phyloP scores from a whole-genome alignment of 1,140 invertebrate genomes.

The Diprion similis region DNA sequence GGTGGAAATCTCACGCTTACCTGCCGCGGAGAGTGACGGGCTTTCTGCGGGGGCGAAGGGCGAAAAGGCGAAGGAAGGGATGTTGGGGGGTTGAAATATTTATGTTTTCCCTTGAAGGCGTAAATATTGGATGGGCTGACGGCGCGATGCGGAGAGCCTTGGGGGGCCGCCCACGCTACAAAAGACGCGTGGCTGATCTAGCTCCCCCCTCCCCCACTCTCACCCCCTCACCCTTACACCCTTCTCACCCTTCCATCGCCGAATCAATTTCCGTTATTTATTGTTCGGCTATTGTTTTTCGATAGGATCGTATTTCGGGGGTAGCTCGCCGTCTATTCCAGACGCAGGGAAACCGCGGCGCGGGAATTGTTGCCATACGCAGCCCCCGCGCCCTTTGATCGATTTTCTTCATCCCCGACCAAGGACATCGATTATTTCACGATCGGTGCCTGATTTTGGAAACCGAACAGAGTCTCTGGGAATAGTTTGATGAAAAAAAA shows the following conservation, averaged over 20 bases:
- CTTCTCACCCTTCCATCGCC: not conserved
- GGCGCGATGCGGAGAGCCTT: slow-evolving; percentile 23
- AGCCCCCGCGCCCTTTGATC: not conserved
- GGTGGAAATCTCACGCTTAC: slow-evolving; percentile 8
- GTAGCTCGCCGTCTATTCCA: not conserved
- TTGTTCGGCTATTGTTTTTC: slow-evolving; percentile 36
- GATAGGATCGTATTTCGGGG: slow-evolving; percentile 24
- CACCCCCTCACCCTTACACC: no score
- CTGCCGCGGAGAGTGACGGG: slow-evolving; percentile 2
- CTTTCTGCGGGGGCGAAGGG: slow-evolving; percentile 23
- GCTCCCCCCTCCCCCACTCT: no score
- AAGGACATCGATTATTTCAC: not conserved
- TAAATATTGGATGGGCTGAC: slow-evolving; percentile 41
- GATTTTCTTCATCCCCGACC: not conserved
- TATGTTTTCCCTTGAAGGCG: slow-evolving; percentile 39
- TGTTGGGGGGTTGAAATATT: slow-evolving; percentile 39
- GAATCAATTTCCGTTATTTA: slow-evolving; percentile 42
- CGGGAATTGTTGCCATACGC: not conserved
- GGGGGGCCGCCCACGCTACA: no score
- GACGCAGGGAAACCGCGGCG: not conserved
- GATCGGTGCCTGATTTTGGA: not conserved
- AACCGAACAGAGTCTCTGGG: no score
- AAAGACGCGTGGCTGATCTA: no score
- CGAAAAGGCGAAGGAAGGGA: not conserved
- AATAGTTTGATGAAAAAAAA: no score